Conservation (phyloP, 2,888 invertebrate species). For the Ommatoiulus sabulosus region DNA sequence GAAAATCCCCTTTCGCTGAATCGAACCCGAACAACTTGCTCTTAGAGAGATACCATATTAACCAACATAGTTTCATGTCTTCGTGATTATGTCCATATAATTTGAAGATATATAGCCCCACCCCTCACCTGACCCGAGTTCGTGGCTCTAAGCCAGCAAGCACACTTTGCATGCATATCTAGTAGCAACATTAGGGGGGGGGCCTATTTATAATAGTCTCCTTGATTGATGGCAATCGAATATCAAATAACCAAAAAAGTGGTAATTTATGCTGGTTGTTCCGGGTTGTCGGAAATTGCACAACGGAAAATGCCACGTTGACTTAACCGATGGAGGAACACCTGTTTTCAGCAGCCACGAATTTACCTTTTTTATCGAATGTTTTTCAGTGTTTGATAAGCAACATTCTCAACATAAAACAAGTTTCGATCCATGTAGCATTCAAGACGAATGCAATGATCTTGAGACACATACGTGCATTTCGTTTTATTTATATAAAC, state of each 20-base stretch:
- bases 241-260: background rate
- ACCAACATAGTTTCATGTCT: no score
- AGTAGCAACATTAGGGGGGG: background rate
- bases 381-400: background rate
- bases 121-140: background rate
- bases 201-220: no score
- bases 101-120: background rate
- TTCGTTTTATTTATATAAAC: no score
- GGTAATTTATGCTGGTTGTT: background rate
- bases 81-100: no score
- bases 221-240: no score
- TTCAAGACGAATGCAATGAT: background rate
- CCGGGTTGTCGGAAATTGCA: background rate
- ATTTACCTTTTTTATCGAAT: background rate
- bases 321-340: background rate
- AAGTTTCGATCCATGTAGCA: background rate
- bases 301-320: constrained; percentile 1
- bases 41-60: no score
- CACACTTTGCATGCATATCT: background rate
- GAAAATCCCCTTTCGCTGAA: background rate
- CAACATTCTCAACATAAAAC: background rate
- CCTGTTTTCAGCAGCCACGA: background rate
- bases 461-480: no score
- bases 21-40: no score
- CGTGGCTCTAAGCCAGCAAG: background rate